A percentile compares a stretch with the other conserved stretches of the same genome.
These are phyloP conservation scores for Lineus longissimus DNA, from an alignment of 1,140 invertebrate species.

Conservation along the genomic window DNA sequence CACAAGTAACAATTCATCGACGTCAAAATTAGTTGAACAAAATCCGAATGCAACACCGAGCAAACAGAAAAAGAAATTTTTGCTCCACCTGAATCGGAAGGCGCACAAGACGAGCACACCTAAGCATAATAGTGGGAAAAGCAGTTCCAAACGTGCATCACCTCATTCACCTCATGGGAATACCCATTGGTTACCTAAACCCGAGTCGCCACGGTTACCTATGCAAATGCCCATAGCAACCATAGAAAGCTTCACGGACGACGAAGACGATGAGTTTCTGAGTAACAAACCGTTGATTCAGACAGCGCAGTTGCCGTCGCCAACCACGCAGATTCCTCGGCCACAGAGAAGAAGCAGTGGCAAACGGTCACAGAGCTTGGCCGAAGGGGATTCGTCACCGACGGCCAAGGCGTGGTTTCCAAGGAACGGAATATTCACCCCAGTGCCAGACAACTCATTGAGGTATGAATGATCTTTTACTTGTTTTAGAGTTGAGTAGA, in stretches of 20 bases:
- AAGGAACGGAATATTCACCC: not conserved
- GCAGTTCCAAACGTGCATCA: not conserved
- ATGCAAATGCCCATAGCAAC: constrained; percentile 6
- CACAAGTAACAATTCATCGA: not conserved
- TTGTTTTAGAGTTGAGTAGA: no score
- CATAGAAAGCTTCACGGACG: constrained; percentile 6
- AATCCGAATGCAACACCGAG: not conserved
- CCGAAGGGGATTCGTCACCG: no score
- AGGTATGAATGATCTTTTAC: no score
- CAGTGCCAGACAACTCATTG: not conserved
- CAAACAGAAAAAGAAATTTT: not conserved
- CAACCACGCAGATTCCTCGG: not conserved
- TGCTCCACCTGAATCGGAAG: not conserved
- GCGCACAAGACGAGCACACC: not conserved
- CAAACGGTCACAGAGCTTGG: no score
- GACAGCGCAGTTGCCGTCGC: not conserved
- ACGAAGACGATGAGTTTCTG: not conserved
- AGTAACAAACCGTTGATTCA: not conserved
- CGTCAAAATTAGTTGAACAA: constrained; percentile 3
- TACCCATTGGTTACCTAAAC: not conserved
- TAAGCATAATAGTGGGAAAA: constrained; percentile 1
- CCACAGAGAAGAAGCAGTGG: no score
- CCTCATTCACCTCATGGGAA: not conserved
- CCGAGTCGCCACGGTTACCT: not conserved
- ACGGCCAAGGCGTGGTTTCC: not conserved